Base-by-base conservation (phyloP, 2,888 invertebrate genomes). In the Omphaloscelis lunosa region DNA sequence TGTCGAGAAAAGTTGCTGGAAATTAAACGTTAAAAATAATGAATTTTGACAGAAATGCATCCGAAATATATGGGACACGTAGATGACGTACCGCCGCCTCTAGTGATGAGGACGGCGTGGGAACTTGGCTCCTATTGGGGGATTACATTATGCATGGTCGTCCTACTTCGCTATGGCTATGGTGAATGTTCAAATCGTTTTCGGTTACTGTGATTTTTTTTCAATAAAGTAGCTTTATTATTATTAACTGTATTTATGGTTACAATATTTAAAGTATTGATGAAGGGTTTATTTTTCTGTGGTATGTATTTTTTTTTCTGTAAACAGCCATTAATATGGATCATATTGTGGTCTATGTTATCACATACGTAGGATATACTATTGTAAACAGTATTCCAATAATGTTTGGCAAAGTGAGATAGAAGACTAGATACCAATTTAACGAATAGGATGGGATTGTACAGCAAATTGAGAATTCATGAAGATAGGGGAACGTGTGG, bases 1-100 rank as follows among this genome's bases (percentile, higher is more conserved):
- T 86, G 74, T 78, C 61, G 68, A 72, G 56, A 61, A 77, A 71
- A 53, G 72, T 68, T 70, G 74, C 72, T 41, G 58, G 71, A 78
- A 69, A 76, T 82, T 84, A 81, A 86, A 86, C 85, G 77, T 82
- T 78, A 76, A 75, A 88, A 88, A 77, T 86, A 88, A 88, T 82
- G 85, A 86, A 86, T 84, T 88, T 86, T 82, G 86, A 72, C 86
- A 83, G 80, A 82, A 81, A 84, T 87, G 88, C 88, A 88, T 86
- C 77, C 68, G 78, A 82, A 84, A 87, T 86, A 88, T 78, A 87
- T 87, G 85, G 87, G 77, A 69, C 88, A 77, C 74, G 74, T 56
- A 68, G 69, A 76, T 88, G 88, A 87, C 78, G 76, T 82, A 87
- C 82, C 29, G 72, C 20, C 67, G 79, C 71, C 76, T 80, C 61